A percentile compares a stretch with the other conserved stretches of the same genome.
Conservation (phyloP, 1,140 invertebrate genomes). For the Oreohelix idahoensis region DNA sequence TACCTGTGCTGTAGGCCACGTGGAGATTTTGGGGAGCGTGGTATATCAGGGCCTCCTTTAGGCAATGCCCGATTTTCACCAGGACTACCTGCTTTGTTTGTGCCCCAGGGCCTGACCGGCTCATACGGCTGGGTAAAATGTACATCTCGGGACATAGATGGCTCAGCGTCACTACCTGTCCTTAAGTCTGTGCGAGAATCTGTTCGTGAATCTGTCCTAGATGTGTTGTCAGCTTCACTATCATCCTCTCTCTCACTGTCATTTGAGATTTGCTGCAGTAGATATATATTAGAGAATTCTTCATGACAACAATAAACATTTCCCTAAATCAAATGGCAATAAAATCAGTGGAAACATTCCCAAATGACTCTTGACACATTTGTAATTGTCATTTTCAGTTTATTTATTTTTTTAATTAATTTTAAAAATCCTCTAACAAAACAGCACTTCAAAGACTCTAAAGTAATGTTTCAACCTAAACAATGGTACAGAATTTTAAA, state of each 20-base stretch:
- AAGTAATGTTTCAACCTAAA: no score
- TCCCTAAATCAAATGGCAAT: no score
- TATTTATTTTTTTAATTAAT: no score
- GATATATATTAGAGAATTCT: background rate
- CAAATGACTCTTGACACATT: no score
- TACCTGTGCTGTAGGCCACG: slow-evolving; percentile 31
- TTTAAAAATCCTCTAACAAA: no score
- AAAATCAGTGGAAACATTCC: no score
- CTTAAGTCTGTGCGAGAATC: slow-evolving; percentile 60
- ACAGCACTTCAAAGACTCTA: no score
- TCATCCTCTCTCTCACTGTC: slow-evolving; percentile 65
- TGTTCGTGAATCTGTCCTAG: slow-evolving; percentile 59
- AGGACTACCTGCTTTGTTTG: slow-evolving; percentile 25
- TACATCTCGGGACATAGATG: slow-evolving; percentile 30
- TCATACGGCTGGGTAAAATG: slow-evolving; percentile 42
- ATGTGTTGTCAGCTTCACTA: slow-evolving; percentile 63
- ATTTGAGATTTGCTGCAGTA: slow-evolving; percentile 58
- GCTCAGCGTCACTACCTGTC: slow-evolving; percentile 33
- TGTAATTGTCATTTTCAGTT: no score
- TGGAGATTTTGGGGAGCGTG: slow-evolving; percentile 26
- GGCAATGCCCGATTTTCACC: background rate
- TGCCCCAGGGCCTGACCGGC: slow-evolving; percentile 52
- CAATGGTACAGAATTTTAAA: no score
- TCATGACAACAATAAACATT: no score
- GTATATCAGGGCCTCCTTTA: background rate